Conservation (phyloP, 1,140 invertebrate genomes). For the Zaprionus tsacasi region DNA sequence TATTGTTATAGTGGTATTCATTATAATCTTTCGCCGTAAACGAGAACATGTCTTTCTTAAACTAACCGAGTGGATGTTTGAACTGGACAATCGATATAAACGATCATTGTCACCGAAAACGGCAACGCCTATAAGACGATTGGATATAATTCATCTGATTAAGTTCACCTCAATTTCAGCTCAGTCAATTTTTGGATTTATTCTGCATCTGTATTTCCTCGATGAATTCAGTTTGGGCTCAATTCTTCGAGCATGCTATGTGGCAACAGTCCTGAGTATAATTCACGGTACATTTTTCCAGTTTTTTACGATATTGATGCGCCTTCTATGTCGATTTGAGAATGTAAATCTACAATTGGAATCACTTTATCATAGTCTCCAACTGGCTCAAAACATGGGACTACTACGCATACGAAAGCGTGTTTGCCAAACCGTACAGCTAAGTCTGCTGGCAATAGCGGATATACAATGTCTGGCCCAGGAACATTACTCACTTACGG, state of each 20-base stretch:
- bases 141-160: slow-evolving; percentile 9
- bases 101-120: slow-evolving; percentile 4
- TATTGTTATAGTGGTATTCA: background rate
- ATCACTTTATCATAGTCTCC: slow-evolving; percentile 15
- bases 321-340: slow-evolving; percentile 11
- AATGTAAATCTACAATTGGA: slow-evolving; percentile 26
- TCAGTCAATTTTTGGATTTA: slow-evolving; percentile 11
- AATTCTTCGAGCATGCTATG: background rate
- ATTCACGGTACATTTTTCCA: slow-evolving; percentile 29
- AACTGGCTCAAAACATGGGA: background rate
- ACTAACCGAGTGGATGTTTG: slow-evolving; percentile 11
- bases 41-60: slow-evolving; percentile 9
- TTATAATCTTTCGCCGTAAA: slow-evolving; percentile 14
- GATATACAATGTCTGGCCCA: slow-evolving; percentile 5
- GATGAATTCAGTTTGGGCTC: background rate
- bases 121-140: background rate
- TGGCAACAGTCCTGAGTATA: slow-evolving; percentile 11
- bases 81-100: slow-evolving; percentile 2
- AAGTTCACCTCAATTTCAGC: slow-evolving; percentile 5
- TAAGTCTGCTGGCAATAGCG: background rate
- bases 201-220: slow-evolving; percentile 2
- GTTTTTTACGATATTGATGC: slow-evolving; percentile 20
- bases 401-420: background rate
- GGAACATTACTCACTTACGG: slow-evolving; percentile 16
- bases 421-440: background rate